Evolutionary conservation across 2,888 invertebrate species (phyloP).

Genomic region (Amblyjoppa proteus): DNA sequence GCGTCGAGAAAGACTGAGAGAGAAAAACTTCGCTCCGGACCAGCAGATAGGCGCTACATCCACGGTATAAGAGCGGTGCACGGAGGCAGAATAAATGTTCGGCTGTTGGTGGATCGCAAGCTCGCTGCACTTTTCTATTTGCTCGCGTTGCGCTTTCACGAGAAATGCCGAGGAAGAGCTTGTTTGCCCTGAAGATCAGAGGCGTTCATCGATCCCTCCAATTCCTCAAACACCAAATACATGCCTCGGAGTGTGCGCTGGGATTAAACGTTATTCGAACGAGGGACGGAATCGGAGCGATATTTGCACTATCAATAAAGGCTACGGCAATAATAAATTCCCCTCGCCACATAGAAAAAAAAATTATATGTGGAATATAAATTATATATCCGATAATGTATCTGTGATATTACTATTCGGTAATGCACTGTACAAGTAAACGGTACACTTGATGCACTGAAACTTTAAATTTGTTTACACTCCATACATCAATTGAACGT

Average conservation of each 20-base stretch:
- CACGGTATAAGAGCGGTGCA: background rate
- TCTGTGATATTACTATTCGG: too few species aligned
- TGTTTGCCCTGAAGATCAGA: conserved; percentile 72
- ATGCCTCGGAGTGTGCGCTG: background rate
- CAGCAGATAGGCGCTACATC: conserved; percentile 42
- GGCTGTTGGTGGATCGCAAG: conserved; percentile 12
- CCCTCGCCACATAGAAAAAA: too few species aligned
- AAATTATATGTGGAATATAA: too few species aligned
- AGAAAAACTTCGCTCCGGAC: conserved; percentile 44
- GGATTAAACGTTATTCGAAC: conserved; percentile 28
- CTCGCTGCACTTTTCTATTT: conserved; percentile 56
- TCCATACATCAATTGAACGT: too few species aligned
- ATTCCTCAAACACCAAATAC: conserved; percentile 48
- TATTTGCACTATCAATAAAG: conserved; percentile 14
- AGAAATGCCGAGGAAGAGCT: conserved; percentile 77
- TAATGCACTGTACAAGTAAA: too few species aligned
- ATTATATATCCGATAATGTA: too few species aligned
- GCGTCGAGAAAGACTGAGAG: conserved; percentile 54
- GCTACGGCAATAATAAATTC: background rate
- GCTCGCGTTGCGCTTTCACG: conserved; percentile 42
- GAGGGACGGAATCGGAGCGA: background rate
- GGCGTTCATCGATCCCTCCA: conserved; percentile 44
- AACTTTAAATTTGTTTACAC: too few species aligned
- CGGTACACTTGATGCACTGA: too few species aligned
- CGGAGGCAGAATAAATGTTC: conserved; percentile 36